phyloP scores from a whole-genome alignment of 2,113 vertebrate genomes.

The Tapirus terrestris region DNA sequence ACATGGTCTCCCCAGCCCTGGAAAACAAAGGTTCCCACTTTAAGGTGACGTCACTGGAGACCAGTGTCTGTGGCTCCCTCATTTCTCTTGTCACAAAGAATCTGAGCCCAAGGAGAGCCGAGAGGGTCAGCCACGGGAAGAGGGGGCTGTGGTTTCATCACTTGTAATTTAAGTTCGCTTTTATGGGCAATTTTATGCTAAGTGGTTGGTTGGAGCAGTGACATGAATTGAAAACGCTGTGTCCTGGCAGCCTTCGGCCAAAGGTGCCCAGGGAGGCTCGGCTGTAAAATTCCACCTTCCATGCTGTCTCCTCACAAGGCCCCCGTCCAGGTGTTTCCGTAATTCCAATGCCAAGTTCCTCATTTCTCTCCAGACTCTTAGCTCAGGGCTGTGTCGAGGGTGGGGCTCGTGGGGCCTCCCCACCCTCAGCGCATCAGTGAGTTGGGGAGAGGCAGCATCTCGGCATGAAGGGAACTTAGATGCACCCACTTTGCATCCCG shows the following conservation, averaged over 20 bases:
- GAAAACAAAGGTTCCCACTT: neutral
- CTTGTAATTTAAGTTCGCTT: constrained; percentile 57
- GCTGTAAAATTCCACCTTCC: neutral
- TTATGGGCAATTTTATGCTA: constrained; percentile 74
- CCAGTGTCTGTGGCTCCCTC: constrained; percentile 50
- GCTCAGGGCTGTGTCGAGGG: too few relatives aligned
- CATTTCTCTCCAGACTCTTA: rapidly evolving
- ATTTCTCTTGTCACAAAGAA: constrained; percentile 71
- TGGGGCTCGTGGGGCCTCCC: neutral
- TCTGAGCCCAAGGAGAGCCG: constrained; percentile 9
- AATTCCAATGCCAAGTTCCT: neutral
- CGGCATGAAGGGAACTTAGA: neutral
- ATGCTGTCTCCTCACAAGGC: rapidly evolving
- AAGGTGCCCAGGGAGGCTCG: neutral
- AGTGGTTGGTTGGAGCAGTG: constrained; percentile 57
- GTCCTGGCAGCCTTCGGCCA: constrained; percentile 27
- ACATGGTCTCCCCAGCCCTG: rapidly evolving
- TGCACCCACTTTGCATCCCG: rapidly evolving
- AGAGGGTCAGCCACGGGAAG: neutral
- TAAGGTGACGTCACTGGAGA: neutral
- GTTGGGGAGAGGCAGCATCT: rapidly evolving
- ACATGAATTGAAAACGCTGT: constrained; percentile 60
- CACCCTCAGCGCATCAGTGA: neutral
- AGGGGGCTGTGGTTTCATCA: constrained; percentile 41
- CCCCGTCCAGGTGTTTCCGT: rapidly evolving